Conservation (phyloP, 1,140 invertebrate genomes). For the Branchinecta lindahli region DNA sequence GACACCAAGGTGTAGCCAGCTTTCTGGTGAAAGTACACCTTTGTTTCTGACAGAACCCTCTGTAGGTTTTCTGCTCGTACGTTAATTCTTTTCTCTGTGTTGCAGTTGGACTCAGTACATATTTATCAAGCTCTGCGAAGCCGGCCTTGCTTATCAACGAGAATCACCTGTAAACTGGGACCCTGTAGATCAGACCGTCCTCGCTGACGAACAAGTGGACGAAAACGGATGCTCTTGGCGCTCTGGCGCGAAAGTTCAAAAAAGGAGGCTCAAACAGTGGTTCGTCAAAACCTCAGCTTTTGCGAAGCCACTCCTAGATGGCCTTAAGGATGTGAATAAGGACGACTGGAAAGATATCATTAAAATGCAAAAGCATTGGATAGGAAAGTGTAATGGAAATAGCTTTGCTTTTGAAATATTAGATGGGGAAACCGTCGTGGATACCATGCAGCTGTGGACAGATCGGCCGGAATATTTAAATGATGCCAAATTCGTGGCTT, state of each 20-base stretch:
- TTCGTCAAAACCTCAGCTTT: slow-evolving; percentile 81
- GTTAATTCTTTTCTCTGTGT: slow-evolving; percentile 27
- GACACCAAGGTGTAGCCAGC: no score
- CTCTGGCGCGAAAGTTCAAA: slow-evolving; percentile 88
- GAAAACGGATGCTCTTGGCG: slow-evolving; percentile 81
- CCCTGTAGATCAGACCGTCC: slow-evolving; percentile 89
- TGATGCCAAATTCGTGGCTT: slow-evolving; percentile 38
- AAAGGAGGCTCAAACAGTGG: slow-evolving; percentile 80
- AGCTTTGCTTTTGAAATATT: slow-evolving; percentile 50
- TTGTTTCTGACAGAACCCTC: no score
- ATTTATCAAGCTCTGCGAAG: slow-evolving; percentile 75
- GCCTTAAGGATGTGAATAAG: slow-evolving; percentile 25
- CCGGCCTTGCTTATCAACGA: slow-evolving; percentile 70
- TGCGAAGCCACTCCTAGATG: slow-evolving; percentile 46
- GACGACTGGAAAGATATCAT: slow-evolving; percentile 60
- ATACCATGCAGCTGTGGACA: slow-evolving; percentile 53
- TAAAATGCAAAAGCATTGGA: slow-evolving; percentile 85
- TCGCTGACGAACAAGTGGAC: slow-evolving; percentile 97
- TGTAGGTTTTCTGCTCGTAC: slow-evolving; percentile 22
- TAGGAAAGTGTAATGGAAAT: slow-evolving; percentile 75
- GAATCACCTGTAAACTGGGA: slow-evolving; percentile 94
- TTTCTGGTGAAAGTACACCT: no score
- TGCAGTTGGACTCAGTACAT: slow-evolving; percentile 84
- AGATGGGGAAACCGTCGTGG: slow-evolving; percentile 26
- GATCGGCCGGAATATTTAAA: slow-evolving; percentile 53